A percentile compares a stretch with the other conserved stretches of the same genome.
phyloP scores from a whole-genome alignment of 2,113 vertebrate genomes.

The Rhegmatorhina hoffmannsi region DNA sequence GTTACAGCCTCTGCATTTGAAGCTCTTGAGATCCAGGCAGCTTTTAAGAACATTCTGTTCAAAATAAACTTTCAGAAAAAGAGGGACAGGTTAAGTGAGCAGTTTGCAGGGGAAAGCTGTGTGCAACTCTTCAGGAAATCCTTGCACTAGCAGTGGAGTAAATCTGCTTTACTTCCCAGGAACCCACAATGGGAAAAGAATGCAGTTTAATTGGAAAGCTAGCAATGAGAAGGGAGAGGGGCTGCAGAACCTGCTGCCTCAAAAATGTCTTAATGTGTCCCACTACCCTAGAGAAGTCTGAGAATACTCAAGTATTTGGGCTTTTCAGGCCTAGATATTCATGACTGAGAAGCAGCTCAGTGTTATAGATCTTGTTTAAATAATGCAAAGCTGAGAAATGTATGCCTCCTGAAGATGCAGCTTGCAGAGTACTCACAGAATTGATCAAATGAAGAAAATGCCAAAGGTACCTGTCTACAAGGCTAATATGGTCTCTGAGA shows the following conservation, averaged over 20 bases:
- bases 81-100: background rate
- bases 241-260: background rate
- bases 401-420: background rate
- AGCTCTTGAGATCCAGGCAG: background rate
- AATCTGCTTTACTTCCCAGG: background rate
- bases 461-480: background rate
- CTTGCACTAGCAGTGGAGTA: background rate
- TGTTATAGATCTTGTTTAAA: background rate
- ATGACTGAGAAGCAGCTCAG: background rate
- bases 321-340: background rate
- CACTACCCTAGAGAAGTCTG: background rate
- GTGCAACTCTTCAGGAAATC: background rate
- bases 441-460: background rate
- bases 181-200: background rate
- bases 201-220: background rate
- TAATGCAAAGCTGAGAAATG: background rate
- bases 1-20: background rate
- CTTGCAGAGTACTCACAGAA: background rate
- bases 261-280: background rate
- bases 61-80: background rate
- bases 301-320: background rate
- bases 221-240: background rate
- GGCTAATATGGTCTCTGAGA: rapidly evolving
- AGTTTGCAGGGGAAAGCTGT: background rate
- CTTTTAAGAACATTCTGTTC: background rate